Evolutionary conservation across 2,113 vertebrate species (phyloP).

Genomic region (Galbula dea): DNA sequence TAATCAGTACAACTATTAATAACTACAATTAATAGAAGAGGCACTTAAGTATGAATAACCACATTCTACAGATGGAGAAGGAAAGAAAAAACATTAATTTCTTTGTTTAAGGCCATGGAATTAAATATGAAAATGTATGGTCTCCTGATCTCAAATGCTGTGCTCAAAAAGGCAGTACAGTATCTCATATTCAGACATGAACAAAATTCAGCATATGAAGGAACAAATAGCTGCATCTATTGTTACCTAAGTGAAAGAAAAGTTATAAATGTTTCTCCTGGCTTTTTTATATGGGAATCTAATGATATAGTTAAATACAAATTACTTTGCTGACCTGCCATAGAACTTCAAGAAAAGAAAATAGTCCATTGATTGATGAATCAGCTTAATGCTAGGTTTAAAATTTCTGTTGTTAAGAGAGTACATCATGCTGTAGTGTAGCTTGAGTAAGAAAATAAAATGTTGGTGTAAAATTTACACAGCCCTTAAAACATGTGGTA

Average conservation of each 20-base stretch:
- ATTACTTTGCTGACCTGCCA: not conserved
- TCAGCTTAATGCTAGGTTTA: not conserved
- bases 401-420: not conserved
- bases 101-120: slow-evolving; percentile 5
- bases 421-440: not conserved
- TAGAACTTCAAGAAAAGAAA: not conserved
- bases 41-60: slow-evolving; percentile 16
- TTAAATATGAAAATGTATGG: not conserved
- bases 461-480: not conserved
- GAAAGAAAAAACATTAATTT: not conserved
- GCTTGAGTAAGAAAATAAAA: not conserved
- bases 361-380: not conserved
- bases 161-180: not conserved
- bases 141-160: not conserved
- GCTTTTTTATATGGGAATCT: not conserved
- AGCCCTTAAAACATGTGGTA: not conserved
- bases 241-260: not conserved
- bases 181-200: not conserved
- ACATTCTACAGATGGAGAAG: not conserved
- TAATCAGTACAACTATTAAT: slow-evolving; percentile 42
- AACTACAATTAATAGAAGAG: slow-evolving; percentile 32
- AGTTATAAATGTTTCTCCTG: not conserved
- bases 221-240: not conserved
- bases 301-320: not conserved
- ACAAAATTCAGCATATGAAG: not conserved